phyloP scores from a whole-genome alignment of 64 coral and sea anemone genomes.

The Orbicella faveolata region DNA sequence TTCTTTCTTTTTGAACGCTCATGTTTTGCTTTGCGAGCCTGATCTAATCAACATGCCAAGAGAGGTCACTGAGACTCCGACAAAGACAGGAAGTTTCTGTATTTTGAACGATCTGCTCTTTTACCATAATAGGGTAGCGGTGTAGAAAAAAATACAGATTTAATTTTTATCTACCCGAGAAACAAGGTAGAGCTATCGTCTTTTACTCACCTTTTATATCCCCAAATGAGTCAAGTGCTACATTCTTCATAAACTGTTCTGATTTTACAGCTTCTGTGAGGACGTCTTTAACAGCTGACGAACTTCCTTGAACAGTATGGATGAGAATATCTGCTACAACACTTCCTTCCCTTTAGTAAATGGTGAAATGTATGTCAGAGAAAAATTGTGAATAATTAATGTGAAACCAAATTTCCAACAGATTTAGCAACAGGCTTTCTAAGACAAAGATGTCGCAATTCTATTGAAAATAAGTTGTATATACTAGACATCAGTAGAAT shows the following conservation, averaged over 20 bases:
- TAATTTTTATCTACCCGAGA: neutral
- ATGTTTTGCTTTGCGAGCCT: no score
- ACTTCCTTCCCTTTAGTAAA: constrained; percentile 4
- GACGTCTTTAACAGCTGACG: neutral
- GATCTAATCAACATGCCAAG: no score
- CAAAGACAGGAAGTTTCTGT: no score
- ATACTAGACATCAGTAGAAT: no score
- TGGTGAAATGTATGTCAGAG: neutral
- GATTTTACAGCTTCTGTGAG: neutral
- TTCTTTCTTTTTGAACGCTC: no score
- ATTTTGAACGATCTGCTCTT: no score
- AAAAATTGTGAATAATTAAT: neutral
- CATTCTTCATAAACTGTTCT: neutral
- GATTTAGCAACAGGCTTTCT: neutral
- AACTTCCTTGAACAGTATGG: neutral
- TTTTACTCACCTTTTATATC: neutral
- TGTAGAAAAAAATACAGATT: no score
- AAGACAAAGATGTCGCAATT: no score
- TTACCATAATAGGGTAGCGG: no score
- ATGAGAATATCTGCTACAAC: constrained; percentile 25
- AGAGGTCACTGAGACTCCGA: no score
- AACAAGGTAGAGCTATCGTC: neutral
- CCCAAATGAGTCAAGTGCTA: neutral
- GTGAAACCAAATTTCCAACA: neutral
- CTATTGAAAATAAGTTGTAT: no score